Evolutionary conservation across 2,113 vertebrate species (phyloP).

Genomic region (Pogona vitticeps): DNA sequence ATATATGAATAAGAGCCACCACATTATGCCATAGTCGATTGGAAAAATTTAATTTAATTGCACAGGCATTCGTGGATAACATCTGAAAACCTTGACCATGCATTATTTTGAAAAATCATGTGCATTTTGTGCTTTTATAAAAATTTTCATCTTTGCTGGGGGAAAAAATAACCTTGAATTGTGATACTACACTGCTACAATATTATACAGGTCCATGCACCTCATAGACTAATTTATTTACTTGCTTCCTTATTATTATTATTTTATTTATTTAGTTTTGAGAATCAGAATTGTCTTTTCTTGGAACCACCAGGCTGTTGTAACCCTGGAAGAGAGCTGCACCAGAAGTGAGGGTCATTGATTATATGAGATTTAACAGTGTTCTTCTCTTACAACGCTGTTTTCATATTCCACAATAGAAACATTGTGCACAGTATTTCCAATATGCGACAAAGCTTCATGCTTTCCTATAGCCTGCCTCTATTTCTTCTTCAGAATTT

Average conservation of each 20-base stretch:
- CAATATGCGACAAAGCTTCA: background rate
- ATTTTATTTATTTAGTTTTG: no score
- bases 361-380: background rate
- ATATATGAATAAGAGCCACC: no score
- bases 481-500: constrained; percentile 24
- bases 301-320: background rate
- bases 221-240: background rate
- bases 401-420: constrained; percentile 6
- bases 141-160: no score
- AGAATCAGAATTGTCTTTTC: background rate
- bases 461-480: constrained; percentile 7
- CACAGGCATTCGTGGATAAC: background rate
- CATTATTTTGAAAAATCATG: background rate
- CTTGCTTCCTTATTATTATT: no score
- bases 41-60: background rate
- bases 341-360: background rate
- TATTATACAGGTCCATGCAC: background rate
- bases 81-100: background rate
- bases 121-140: background rate
- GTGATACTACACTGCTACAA: background rate
- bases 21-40: background rate
- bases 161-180: background rate
- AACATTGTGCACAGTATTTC: background rate
- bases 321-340: background rate
- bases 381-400: constrained; percentile 8